Evolutionary conservation across 1,140 invertebrate species (phyloP).

Genomic region (Bombus balteatus): DNA sequence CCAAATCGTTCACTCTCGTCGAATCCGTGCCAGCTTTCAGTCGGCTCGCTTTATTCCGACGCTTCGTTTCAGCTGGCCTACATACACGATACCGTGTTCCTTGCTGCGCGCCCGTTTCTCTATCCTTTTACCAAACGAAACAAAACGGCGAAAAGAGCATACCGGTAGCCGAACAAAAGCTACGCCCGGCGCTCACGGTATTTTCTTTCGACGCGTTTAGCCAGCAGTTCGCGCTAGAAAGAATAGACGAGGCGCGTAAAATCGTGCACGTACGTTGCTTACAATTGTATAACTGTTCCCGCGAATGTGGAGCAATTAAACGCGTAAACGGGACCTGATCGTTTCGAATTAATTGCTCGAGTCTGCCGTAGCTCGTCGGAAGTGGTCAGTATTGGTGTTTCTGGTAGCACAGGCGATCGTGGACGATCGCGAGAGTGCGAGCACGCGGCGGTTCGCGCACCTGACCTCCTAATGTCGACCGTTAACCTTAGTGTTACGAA

Average conservation of each 20-base stretch:
- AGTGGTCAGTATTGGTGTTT: not conserved
- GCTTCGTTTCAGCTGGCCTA: slow-evolving; percentile 48
- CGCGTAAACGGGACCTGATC: slow-evolving; percentile 30
- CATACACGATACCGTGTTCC: slow-evolving; percentile 27
- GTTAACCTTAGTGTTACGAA: not conserved
- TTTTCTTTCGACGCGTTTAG: not conserved
- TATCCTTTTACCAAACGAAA: slow-evolving; percentile 50
- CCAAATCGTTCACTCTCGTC: slow-evolving; percentile 18
- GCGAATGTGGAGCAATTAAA: slow-evolving; percentile 50
- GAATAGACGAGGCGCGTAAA: not conserved
- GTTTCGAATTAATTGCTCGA: slow-evolving; percentile 34
- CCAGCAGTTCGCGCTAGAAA: not conserved
- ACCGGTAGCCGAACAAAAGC: slow-evolving; percentile 21
- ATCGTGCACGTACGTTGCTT: not conserved
- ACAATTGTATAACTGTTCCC: slow-evolving; percentile 23
- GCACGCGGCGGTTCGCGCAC: not conserved
- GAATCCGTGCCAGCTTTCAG: slow-evolving; percentile 30
- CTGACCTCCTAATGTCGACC: not conserved
- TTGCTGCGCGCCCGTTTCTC: slow-evolving; percentile 35
- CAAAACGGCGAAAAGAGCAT: slow-evolving; percentile 33
- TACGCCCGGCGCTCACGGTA: not conserved
- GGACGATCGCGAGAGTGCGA: not conserved
- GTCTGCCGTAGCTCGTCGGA: not conserved
- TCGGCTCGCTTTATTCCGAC: slow-evolving; percentile 37
- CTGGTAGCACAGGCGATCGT: not conserved